These are phyloP conservation scores for Brassicogethes aeneus DNA, from an alignment of 2,888 invertebrate species.

Conservation along the genomic window DNA sequence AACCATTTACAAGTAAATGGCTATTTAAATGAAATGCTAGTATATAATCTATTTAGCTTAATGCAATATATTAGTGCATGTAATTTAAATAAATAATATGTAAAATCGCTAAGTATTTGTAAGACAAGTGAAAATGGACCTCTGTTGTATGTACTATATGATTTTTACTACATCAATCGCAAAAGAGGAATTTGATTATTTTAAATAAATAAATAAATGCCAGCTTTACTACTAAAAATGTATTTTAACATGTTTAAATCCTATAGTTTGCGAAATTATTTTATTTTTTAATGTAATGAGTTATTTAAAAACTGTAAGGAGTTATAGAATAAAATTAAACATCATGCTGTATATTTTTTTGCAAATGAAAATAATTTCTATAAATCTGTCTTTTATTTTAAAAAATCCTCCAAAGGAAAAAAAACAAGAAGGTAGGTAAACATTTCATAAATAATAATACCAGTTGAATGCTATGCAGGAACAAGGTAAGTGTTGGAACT, in stretches of 20 bases:
- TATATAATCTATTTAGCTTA: neutral
- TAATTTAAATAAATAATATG: neutral
- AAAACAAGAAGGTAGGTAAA: too few species aligned
- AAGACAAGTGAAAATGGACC: neutral
- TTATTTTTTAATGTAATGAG: neutral
- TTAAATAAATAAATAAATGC: constrained; percentile 9
- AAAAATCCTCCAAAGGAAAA: too few species aligned
- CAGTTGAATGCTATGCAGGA: too few species aligned
- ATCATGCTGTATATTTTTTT: neutral
- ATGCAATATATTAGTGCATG: neutral
- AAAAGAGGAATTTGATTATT: constrained; percentile 6
- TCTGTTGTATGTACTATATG: neutral
- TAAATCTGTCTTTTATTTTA: too few species aligned
- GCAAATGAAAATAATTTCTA: too few species aligned
- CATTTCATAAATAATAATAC: too few species aligned
- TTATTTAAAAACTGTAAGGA: neutral
- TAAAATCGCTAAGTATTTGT: neutral
- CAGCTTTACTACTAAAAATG: constrained; percentile 10
- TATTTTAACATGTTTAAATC: constrained; percentile 9
- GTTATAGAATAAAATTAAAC: too few species aligned
- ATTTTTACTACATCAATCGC: neutral
- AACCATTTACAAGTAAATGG: neutral
- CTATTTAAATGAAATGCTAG: neutral
- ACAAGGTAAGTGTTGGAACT: too few species aligned
- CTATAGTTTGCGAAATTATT: constrained; percentile 8